Percentiles rank a stretch among this genome's conserved stretches.
Evolutionary conservation across 2,113 vertebrate genomes (phyloP).

Genomic region (Lates calcarifer): DNA sequence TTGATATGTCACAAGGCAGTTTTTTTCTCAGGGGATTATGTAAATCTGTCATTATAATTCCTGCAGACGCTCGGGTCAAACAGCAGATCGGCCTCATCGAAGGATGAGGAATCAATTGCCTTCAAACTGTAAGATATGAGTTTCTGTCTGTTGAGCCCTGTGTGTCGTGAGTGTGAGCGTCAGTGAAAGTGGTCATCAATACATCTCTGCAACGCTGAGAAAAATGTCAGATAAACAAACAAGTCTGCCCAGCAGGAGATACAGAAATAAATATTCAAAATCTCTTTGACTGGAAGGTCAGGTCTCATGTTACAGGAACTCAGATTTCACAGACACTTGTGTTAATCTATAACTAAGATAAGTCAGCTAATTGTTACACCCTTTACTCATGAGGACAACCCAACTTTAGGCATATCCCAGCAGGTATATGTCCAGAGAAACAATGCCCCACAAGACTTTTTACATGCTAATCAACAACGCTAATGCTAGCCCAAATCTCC

Average conservation of each 20-base stretch:
- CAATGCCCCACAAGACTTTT: no score
- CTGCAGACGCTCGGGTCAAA: neutral
- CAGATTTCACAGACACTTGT: no score
- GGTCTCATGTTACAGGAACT: neutral
- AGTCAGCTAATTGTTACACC: no score
- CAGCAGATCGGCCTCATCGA: neutral
- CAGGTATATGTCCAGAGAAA: no score
- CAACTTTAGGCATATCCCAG: no score
- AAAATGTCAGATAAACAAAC: neutral
- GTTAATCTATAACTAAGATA: no score
- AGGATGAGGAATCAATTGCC: neutral
- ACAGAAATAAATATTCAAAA: no score
- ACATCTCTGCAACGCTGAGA: neutral
- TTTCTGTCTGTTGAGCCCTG: neutral
- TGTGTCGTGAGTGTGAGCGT: neutral
- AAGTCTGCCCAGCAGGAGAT: neutral
- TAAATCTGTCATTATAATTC: neutral
- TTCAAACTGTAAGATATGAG: neutral
- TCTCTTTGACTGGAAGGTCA: no score
- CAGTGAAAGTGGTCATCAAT: neutral
- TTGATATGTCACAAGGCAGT: neutral
- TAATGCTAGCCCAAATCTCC: no score
- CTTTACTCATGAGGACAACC: no score
- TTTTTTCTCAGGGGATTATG: constrained; percentile 19
- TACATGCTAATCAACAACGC: no score